phyloP scores from a whole-genome alignment of 2,113 vertebrate genomes.

The Dipodomys stephensi region DNA sequence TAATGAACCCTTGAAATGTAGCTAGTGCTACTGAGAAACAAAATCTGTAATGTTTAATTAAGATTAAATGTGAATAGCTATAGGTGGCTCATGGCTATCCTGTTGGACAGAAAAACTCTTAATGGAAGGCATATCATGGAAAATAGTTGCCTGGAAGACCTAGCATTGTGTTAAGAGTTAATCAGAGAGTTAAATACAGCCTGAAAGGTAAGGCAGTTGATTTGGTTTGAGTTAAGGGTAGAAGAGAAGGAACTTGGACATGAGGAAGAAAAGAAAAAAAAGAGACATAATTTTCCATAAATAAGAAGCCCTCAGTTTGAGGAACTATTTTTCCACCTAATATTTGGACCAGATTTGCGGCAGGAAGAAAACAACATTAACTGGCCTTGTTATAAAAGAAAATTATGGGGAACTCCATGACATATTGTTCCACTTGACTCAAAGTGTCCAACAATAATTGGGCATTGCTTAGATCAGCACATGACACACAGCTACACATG shows the following conservation, averaged over 20 bases:
- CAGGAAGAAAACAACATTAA: conserved; percentile 10
- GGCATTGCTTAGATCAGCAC: not conserved
- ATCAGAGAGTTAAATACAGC: not conserved
- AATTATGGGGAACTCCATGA: not conserved
- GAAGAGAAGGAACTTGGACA: not conserved
- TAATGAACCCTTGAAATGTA: not conserved
- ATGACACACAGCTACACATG: not conserved
- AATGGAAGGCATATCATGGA: not conserved
- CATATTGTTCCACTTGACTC: not conserved
- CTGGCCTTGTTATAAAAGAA: not conserved
- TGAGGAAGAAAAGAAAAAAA: not conserved
- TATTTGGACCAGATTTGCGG: conserved; percentile 3
- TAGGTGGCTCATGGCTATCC: not conserved
- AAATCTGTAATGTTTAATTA: not conserved
- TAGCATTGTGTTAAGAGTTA: not conserved
- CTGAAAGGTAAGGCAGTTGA: not conserved
- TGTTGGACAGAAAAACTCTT: not conserved
- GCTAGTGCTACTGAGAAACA: not conserved
- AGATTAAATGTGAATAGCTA: not conserved
- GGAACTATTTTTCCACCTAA: not conserved
- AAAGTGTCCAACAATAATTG: conserved; percentile 8
- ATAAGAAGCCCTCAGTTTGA: conserved; percentile 33
- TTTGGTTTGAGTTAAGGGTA: not conserved
- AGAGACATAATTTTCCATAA: not conserved
- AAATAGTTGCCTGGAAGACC: not conserved